Evolutionary conservation across 1,140 invertebrate species (phyloP).

Genomic region (Diorhabda sublineata): DNA sequence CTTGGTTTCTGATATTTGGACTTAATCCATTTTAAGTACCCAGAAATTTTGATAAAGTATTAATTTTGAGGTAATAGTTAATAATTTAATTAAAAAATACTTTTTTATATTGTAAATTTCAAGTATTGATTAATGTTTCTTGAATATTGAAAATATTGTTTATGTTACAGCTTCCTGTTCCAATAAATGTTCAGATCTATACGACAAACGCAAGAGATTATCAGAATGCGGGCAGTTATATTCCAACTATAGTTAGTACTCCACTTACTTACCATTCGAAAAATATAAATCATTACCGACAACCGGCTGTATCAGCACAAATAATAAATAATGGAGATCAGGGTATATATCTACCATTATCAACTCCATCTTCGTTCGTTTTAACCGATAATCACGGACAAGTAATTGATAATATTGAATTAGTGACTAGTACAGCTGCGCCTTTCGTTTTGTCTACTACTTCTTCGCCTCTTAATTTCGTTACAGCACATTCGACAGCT

Average conservation of each 20-base stretch:
- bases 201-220: constrained; percentile 23
- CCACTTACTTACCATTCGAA: not conserved
- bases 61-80: too few relatives aligned
- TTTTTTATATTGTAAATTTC: too few relatives aligned
- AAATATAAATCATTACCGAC: not conserved
- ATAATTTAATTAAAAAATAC: too few relatives aligned
- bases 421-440: constrained; percentile 4
- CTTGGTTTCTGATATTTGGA: too few relatives aligned
- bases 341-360: not conserved
- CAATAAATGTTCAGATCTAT: constrained; percentile 27
- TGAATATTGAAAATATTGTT: not conserved
- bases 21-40: too few relatives aligned
- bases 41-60: too few relatives aligned
- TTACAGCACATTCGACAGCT: constrained; percentile 1
- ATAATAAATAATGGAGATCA: constrained; percentile 14
- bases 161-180: constrained; percentile 1
- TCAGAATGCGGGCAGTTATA: constrained; percentile 15
- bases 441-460: constrained; percentile 1
- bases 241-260: constrained; percentile 10
- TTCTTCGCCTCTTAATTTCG: not conserved
- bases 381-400: constrained; percentile 12
- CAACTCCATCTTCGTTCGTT: constrained; percentile 13
- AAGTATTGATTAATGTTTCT: too few relatives aligned
- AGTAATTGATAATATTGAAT: constrained; percentile 7
- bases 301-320: not conserved